Evolutionary conservation across 2,113 vertebrate genomes (phyloP).

Genomic region (Callopanchax toddi): DNA sequence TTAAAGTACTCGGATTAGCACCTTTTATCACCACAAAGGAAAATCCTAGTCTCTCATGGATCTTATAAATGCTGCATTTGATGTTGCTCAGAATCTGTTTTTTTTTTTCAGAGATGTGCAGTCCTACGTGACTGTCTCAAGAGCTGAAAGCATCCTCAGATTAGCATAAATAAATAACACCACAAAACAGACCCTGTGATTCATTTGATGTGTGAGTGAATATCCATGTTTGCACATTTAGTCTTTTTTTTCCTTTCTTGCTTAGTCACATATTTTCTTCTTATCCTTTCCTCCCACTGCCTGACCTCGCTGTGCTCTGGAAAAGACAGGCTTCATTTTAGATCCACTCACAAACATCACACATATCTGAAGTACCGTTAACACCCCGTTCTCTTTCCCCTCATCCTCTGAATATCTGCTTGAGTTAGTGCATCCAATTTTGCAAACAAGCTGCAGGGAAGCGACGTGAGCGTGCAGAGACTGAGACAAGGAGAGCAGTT

Average conservation of each 20-base stretch:
- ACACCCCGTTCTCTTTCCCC: not conserved
- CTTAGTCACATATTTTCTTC: conserved; percentile 38
- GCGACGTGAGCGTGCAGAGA: not conserved
- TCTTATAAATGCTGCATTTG: not conserved
- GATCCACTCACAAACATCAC: conserved; percentile 27
- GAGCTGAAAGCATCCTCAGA: not conserved
- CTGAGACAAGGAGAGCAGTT: conserved; percentile 4
- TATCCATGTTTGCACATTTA: conserved; percentile 25
- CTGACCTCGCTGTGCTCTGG: conserved; percentile 10
- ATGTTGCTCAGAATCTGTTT: not conserved
- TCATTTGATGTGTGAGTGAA: conserved; percentile 29
- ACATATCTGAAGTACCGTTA: conserved; percentile 4
- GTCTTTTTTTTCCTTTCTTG: conserved; percentile 5
- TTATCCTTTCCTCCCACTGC: conserved; percentile 34
- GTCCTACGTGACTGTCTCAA: not conserved
- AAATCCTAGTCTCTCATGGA: not conserved
- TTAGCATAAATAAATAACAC: conserved; percentile 12
- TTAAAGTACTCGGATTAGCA: too few relatives aligned
- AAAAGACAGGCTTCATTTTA: conserved; percentile 15
- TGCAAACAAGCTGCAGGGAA: conserved; percentile 10
- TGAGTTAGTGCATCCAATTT: conserved; percentile 11
- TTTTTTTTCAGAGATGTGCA: not conserved
- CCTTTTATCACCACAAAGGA: not conserved
- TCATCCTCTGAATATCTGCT: not conserved
- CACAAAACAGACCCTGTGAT: conserved; percentile 9